Base-by-base conservation (phyloP, 2,888 invertebrate genomes). In the Agrilus mali region DNA sequence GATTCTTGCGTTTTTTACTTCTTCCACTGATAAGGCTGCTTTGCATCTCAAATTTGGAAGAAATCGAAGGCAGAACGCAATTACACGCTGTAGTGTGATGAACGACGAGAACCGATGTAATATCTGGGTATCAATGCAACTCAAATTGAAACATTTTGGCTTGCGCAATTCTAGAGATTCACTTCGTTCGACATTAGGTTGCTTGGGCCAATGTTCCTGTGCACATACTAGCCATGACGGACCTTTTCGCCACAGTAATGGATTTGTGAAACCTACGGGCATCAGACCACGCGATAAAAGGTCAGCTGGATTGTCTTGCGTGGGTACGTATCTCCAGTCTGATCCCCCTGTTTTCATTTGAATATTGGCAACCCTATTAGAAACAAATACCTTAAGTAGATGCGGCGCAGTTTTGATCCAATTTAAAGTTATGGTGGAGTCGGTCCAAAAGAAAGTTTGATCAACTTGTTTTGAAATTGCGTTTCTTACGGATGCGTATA, bases 351-450 rank as follows among this genome's bases (percentile, higher is more conserved):
- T 27, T 40, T 33, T 33, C 10, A 22, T 13, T 14, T 44, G 34
- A 20, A 47, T 46, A 41, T 51, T 43, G 8, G 47, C 35, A 3
- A 51, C 50, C 13, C 54, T 32, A 38, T 52, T 53, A 4, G 45
- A 37, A 1, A 54, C 54, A 35, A 53, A 55, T 1, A 50, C 47
- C 40, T 50, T 47, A 51, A 51, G 52, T 7, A 42, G 27, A 15
- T 34, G 17, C 32, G 53, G 48, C 8, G 46, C 36, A 17, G 47
- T 33, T 8, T 16, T 20, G 7, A 57, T 43, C 57, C 58, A 60
- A 31, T 48, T 47, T 2, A 60, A 42, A 2, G 52, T 53, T 5
- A 60, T 53, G 20, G 52, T 53, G 0, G 56, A 58, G 43, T 60
- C 59, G 5, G 54, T 51, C 53, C 51, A 56, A 6, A 40, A 46